A percentile compares a stretch with the other conserved stretches of the same genome.
Conservation (phyloP, 2,797 vertebrate species). For the Chrosomus eos region DNA sequence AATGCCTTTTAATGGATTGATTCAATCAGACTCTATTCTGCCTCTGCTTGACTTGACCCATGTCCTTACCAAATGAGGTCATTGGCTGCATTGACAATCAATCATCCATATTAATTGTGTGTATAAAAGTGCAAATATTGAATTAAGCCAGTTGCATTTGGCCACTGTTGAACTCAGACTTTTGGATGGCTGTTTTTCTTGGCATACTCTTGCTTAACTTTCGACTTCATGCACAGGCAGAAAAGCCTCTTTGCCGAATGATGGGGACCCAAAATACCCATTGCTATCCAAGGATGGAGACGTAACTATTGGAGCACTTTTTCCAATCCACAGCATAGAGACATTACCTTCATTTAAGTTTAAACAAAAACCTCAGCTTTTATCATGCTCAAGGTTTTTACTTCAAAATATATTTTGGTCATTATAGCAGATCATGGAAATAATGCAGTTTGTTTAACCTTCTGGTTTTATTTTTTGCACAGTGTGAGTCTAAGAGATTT, state of each 20-base stretch:
- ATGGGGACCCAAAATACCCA: background rate
- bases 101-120: constrained; percentile 8
- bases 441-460: background rate
- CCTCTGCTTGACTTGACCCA: background rate
- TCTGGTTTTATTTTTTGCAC: background rate
- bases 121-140: constrained; percentile 29
- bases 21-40: background rate
- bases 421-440: background rate
- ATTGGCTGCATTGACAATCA: constrained; percentile 9
- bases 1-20: background rate
- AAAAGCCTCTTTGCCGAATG: background rate
- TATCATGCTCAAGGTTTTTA: constrained; percentile 7
- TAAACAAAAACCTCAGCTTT: background rate
- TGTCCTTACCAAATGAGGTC: background rate
- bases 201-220: background rate
- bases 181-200: background rate
- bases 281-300: constrained; percentile 3
- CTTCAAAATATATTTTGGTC: background rate
- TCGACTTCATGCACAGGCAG: background rate
- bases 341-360: background rate
- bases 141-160: background rate
- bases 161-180: background rate
- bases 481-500: constrained; percentile 11
- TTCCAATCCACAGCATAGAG: constrained; percentile 18
- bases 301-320: constrained; percentile 9